Evolutionary conservation across 2,888 invertebrate species (phyloP), one percentile per base, ranked within the genome.

Genomic region (Clitarchus hookeri): DNA sequence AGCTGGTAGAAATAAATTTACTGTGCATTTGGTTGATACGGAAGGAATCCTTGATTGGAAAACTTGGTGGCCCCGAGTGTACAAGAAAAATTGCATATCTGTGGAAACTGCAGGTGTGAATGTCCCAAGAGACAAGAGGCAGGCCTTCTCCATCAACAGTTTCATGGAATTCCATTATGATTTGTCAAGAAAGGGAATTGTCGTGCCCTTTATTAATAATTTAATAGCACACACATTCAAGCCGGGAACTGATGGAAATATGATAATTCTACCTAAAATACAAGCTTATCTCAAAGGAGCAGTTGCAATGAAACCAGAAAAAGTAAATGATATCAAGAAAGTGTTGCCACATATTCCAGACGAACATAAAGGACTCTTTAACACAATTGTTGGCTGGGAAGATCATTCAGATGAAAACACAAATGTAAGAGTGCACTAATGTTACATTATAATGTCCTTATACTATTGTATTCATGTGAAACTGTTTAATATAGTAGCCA

Each of bases 141-240:
- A 80, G 80, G 80, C 80, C 80, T 80, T 80, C 80, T 25, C 16
- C 44, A 80, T 26, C 80, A 80, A 80, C 44, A 80, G 26, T 80
- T 80, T 80, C 80, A 27, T 80, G 80, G 27, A 80, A 80, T 80
- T 36, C 44, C 26, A 4, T 27, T 80, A 80, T 80, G 26, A 80
- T 80, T 80, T 12, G 16, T 25, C 27, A 0, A 26, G 25, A 26
- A 27, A 80, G 3, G 80, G n/a, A 6, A 80, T 23, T 80, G 27
- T 26, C 44, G 80, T 80, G 13, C 8, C 80, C 6, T 80, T 80
- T 26, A 80, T 80, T 80, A 4, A 23, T 0, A 80, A 4, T 80
- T 80, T 26, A 11, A 26, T 80, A 25, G 12, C 12, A 80, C 0
- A 11, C 23, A 80, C 80, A 26, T 80, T 80, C 80, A 80, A 80